phyloP scores from a whole-genome alignment of 2,797 vertebrate genomes.

The Arremon brunneinucha region DNA sequence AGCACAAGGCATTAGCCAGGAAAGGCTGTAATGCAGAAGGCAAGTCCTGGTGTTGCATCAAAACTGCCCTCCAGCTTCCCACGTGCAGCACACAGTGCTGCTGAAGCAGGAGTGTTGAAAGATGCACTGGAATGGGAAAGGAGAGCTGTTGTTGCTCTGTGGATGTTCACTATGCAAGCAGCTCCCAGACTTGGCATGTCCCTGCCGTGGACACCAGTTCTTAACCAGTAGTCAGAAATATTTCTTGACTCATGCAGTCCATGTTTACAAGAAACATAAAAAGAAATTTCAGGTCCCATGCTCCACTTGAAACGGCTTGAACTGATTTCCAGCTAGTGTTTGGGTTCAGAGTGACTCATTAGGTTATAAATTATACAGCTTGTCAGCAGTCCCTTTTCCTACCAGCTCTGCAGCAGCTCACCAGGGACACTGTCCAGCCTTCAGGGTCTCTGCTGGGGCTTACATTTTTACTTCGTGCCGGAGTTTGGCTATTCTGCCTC shows the following conservation, averaged over 20 bases:
- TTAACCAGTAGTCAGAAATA: not conserved
- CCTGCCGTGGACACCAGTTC: not conserved
- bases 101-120: not conserved
- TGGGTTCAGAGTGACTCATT: not conserved
- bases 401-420: not conserved
- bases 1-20: not conserved
- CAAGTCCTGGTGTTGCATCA: not conserved
- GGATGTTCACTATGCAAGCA: not conserved
- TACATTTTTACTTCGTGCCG: not conserved
- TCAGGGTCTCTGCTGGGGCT: not conserved
- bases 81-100: not conserved
- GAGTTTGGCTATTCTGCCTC: not conserved
- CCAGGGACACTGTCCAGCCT: not conserved
- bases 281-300: not conserved
- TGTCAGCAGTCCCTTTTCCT: not conserved
- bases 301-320: not conserved
- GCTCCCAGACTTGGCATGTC: not conserved
- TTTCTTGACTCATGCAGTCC: not conserved
- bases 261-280: not conserved
- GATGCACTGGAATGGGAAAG: not conserved
- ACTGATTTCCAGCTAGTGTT: not conserved
- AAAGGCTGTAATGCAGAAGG: not conserved
- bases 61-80: not conserved
- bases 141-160: not conserved
- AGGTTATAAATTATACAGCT: not conserved